Evolutionary conservation across 2,797 vertebrate species (phyloP), one percentile per base, ranked within the genome.

Genomic region (Diceros bicornis): DNA sequence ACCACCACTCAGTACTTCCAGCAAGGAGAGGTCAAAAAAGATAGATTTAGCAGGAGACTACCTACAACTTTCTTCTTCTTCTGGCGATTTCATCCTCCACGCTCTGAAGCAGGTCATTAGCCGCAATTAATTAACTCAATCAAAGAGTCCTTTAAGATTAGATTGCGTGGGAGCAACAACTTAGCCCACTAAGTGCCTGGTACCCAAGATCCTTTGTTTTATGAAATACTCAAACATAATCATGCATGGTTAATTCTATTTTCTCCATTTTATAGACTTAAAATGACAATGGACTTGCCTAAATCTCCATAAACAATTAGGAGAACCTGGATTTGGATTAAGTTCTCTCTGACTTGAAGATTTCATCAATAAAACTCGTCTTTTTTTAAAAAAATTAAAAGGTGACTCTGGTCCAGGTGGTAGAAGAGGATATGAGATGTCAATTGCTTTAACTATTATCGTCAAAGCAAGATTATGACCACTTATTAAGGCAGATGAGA

Each of bases 261-360:
- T 93, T 85, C 90, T 93, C 34, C 18, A 71, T 74, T 75, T 59
- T 34, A 27, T 12, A 79, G 69, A 55, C 69, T 83, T 93, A 75
- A 75, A 84, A 81, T 13, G 21, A 61, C 14, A 37, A 44, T 64
- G 25, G 5, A 10, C 16, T 44, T 94, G n/a, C 37, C 64, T 27
- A 90, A 79, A 59, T 69, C 34, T 57, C 32, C 61, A 82, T 64
- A 77, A 86, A 34, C 27, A 75, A 88, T 61, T 57, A 55, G 41
- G 57, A 72, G 47, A 52, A 12, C 3, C 17, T 61, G 41, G 25
- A 55, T 52, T 68, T 59, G 20, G 4, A 62, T 37, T 47, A 64
- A 52, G 8, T 59, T 71, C 41, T 41, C 27, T 82, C 32, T 84
- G 47, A 72, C 29, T 57, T 83, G 78, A 41, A 71, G 29, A 91